Evolutionary conservation across 2,797 vertebrate genomes (phyloP), one percentile per base, ranked within the genome.

Genomic region (Geotrypetes seraphini): DNA sequence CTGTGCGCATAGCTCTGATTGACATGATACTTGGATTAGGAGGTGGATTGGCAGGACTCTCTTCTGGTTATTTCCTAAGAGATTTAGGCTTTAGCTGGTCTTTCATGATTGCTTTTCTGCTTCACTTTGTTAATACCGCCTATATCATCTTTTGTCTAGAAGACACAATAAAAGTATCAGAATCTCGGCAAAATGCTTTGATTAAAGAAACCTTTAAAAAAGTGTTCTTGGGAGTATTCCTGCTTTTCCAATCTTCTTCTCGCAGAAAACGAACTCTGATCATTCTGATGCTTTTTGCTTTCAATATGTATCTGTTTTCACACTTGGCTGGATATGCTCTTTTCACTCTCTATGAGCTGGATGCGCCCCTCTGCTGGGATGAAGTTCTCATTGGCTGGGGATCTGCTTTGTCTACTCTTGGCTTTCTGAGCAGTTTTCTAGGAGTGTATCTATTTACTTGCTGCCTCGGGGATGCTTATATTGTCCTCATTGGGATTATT

Each of bases 381-480:
- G 90, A 88, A 70, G 79, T 99, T 9, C 77, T 91, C 48, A 81
- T 99, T 32, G 96, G 96, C 42, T 98, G 96, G 2, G 92, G 92
- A 18, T 73, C 88, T 2, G 91, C 88, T 1, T 46, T 89, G 7
- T 83, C 70, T 31, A 88, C 84, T 8, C 40, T 74, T 1, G 51
- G 87, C 19, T 97, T 91, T 23, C 37, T 92, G 31, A 69, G 47
- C 25, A 95, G 95, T 55, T 98, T 96, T 45, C 15, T 85, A 5
- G 94, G 90, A 18, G 73, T 98, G 33, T 70, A 63, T 4, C 12
- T 64, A 3, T 71, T 97, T 44, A 88, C 89, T 3, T 82, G 68
- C 47, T 94, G 75, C 22, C 56, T 92, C 39, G 71, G 83, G 33
- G 84, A 90, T 38, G 66, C 80, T 31, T 25, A 82, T 42, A 88